These are phyloP conservation scores for Synanthedon andrenaeformis DNA, from an alignment of 2,888 invertebrate genomes.

Conservation along the genomic window DNA sequence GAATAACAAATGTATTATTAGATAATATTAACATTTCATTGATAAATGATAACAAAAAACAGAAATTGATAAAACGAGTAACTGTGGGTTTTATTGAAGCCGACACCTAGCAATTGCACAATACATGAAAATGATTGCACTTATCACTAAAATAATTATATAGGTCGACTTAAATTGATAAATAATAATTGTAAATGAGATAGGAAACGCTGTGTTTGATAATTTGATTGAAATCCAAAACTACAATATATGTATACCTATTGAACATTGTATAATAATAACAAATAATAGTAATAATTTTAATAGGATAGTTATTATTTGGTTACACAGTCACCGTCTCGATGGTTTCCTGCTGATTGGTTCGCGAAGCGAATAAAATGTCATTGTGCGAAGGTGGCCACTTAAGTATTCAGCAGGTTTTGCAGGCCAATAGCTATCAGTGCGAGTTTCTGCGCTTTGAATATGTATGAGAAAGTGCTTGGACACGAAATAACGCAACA, in stretches of 20 bases:
- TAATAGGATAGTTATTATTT: constrained; percentile 1
- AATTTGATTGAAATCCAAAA: neutral
- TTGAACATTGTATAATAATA: neutral
- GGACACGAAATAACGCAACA: constrained; percentile 38
- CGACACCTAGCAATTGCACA: constrained; percentile 39
- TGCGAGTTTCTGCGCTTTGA: constrained; percentile 40
- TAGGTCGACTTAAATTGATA: neutral
- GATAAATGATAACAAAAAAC: constrained; percentile 34
- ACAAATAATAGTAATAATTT: constrained; percentile 1
- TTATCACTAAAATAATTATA: neutral
- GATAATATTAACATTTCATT: constrained; percentile 25
- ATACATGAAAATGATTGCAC: constrained; percentile 9
- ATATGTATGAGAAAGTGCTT: constrained; percentile 53
- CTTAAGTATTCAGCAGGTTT: constrained; percentile 57
- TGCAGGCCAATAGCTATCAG: constrained; percentile 47
- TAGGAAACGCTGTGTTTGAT: neutral
- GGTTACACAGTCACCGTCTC: constrained; percentile 8
- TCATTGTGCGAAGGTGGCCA: constrained; percentile 40
- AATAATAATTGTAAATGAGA: neutral
- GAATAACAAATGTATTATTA: constrained; percentile 14
- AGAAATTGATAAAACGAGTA: constrained; percentile 33
- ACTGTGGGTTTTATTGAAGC: constrained; percentile 21
- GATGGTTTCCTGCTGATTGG: constrained; percentile 17
- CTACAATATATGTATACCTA: neutral
- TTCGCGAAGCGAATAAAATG: constrained; percentile 38